Percentiles rank a stretch among this genome's conserved stretches.
These are phyloP conservation scores for Hemithea aestivaria DNA, from an alignment of 2,888 invertebrate genomes.

Conservation along the genomic window DNA sequence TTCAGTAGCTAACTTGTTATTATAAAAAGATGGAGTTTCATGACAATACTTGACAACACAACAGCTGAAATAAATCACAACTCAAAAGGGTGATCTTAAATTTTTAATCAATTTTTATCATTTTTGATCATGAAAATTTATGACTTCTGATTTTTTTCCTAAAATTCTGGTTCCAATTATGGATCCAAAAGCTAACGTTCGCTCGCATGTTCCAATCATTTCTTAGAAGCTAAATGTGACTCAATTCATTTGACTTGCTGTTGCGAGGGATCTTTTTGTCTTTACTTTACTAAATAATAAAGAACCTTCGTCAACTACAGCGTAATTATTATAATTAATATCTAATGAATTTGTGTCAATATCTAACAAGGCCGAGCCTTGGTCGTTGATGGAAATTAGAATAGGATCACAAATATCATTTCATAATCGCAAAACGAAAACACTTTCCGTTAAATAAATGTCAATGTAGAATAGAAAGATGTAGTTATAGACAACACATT, in stretches of 20 bases:
- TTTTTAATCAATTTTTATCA: too few species aligned
- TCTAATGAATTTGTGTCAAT: constrained; percentile 31
- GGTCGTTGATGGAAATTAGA: constrained; percentile 25
- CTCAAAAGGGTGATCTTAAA: too few species aligned
- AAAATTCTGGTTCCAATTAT: constrained; percentile 10
- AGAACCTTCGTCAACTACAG: constrained; percentile 61
- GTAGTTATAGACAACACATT: constrained; percentile 23
- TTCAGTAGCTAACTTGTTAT: too few species aligned
- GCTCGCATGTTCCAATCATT: constrained; percentile 40
- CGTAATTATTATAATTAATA: constrained; percentile 26
- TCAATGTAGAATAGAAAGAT: constrained; percentile 19
- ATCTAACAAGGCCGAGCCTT: constrained; percentile 12
- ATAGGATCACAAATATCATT: constrained; percentile 11
- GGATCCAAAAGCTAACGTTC: constrained; percentile 56
- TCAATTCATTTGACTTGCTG: constrained; percentile 78
- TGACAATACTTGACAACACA: too few species aligned
- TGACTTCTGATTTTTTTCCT: too few species aligned
- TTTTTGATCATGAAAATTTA: too few species aligned
- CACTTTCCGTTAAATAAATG: too few species aligned
- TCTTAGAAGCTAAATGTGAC: constrained; percentile 40
- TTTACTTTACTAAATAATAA: constrained; percentile 45
- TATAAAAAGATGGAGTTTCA: too few species aligned
- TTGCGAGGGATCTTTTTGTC: constrained; percentile 58
- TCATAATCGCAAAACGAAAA: constrained; percentile 4
- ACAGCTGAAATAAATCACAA: too few species aligned